Conservation (phyloP, 1,140 invertebrate genomes). For the Conus betulinus region DNA sequence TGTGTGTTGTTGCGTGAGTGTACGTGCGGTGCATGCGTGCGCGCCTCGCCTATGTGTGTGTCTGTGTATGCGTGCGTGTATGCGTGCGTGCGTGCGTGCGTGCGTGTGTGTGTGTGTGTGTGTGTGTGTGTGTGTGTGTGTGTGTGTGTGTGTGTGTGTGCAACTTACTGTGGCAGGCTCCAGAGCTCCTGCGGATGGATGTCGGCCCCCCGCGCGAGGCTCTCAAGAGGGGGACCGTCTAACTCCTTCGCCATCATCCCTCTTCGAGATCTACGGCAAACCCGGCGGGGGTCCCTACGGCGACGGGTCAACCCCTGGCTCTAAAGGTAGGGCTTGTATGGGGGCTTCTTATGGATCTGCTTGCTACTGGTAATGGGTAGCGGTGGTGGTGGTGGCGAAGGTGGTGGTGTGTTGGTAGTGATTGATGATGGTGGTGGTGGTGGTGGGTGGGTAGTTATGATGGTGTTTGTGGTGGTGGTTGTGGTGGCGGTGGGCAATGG, state of each 20-base stretch:
- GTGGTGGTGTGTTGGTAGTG: too few relatives aligned
- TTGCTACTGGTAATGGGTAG: too few relatives aligned
- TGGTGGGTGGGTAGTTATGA: too few relatives aligned
- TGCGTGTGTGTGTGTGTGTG: not conserved
- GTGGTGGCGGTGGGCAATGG: too few relatives aligned
- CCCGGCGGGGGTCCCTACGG: slow-evolving; percentile 70
- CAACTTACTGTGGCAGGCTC: slow-evolving; percentile 90
- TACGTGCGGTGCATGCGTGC: too few relatives aligned
- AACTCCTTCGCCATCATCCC: slow-evolving; percentile 96
- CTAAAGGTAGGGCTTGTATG: slow-evolving; percentile 63
- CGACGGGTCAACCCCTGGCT: slow-evolving; percentile 58
- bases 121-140: slow-evolving; percentile 19
- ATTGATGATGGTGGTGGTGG: too few relatives aligned
- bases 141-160: too few relatives aligned
- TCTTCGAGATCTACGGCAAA: slow-evolving; percentile 77
- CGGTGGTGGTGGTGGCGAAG: too few relatives aligned
- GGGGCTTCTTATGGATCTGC: too few relatives aligned
- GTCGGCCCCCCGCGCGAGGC: slow-evolving; percentile 76
- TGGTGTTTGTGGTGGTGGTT: too few relatives aligned
- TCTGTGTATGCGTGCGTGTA: not conserved
- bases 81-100: not conserved
- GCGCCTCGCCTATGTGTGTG: not conserved
- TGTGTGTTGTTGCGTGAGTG: too few relatives aligned
- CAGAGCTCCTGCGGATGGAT: slow-evolving; percentile 86
- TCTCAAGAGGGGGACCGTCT: slow-evolving; percentile 94